These are phyloP conservation scores for Xanthorhoe spadicearia DNA, from an alignment of 2,888 invertebrate genomes.

Conservation along the genomic window DNA sequence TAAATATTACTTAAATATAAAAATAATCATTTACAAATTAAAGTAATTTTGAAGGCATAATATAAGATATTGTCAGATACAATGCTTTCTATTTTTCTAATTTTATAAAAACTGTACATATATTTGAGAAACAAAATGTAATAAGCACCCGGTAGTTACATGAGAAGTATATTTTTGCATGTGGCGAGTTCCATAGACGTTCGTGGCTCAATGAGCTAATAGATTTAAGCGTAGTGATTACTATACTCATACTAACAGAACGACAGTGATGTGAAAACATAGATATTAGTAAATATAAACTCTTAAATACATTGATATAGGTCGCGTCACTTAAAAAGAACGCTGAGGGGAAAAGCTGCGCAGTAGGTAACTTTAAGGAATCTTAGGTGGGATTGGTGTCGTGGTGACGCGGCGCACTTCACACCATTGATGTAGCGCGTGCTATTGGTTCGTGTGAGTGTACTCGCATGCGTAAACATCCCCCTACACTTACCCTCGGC, in stretches of 20 bases:
- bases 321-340: no score
- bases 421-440: no score
- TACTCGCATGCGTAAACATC: no score
- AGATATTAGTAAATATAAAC: constrained; percentile 5
- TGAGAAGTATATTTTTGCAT: constrained; percentile 31
- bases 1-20: not conserved
- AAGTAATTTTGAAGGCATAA: not conserved
- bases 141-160: constrained; percentile 53
- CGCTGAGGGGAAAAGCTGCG: no score
- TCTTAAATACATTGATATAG: not conserved
- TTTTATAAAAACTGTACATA: constrained; percentile 44
- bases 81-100: not conserved
- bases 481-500: no score
- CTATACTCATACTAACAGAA: constrained; percentile 17
- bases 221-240: constrained; percentile 28
- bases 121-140: constrained; percentile 50
- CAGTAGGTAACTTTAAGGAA: no score
- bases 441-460: no score
- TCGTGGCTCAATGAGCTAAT: constrained; percentile 29
- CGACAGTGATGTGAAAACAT: constrained; percentile 23
- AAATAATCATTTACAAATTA: constrained; percentile 2
- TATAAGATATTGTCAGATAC: not conserved
- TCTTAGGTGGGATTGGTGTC: no score
- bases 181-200: constrained; percentile 36
- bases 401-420: no score